Evolutionary conservation across 1,140 invertebrate species (phyloP).

Genomic region (Pogonomyrmex californicus): DNA sequence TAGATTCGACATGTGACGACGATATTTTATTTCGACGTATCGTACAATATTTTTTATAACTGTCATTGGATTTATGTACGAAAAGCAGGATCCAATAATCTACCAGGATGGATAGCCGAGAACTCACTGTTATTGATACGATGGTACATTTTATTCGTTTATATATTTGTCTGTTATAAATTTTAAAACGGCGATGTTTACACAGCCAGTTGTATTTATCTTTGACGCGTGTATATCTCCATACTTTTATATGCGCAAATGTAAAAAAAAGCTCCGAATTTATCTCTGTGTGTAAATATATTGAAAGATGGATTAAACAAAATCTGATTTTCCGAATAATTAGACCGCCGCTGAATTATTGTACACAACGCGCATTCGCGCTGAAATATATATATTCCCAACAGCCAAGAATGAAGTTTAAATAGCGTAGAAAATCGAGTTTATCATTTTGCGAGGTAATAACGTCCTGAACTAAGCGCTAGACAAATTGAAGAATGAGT

Average conservation of each 20-base stretch:
- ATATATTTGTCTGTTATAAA: conserved; percentile 54
- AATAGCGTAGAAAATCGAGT: conserved; percentile 51
- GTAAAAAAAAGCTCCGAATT: conserved; percentile 21
- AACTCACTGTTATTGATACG: conserved; percentile 56
- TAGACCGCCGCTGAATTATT: conserved; percentile 47
- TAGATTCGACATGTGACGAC: conserved; percentile 34
- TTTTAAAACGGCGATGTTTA: conserved; percentile 59
- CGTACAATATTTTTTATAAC: conserved; percentile 59
- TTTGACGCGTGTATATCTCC: neutral
- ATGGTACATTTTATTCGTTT: conserved; percentile 51
- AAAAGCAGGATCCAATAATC: conserved; percentile 62
- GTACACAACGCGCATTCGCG: conserved; percentile 7
- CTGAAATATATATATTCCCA: neutral
- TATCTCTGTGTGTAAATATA: conserved; percentile 26
- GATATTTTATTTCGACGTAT: conserved; percentile 57
- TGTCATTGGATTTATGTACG: conserved; percentile 55
- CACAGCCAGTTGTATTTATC: conserved; percentile 39
- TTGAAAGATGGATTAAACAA: conserved; percentile 52
- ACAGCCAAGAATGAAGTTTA: conserved; percentile 19
- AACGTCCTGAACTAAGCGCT: conserved; percentile 46
- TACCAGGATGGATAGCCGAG: conserved; percentile 48
- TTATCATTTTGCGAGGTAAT: conserved; percentile 57
- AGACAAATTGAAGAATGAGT: conserved; percentile 62
- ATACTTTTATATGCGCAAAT: conserved; percentile 4
- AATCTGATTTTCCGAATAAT: conserved; percentile 59